A percentile compares a stretch with the other conserved stretches of the same genome.
These are phyloP conservation scores for Smittia sp. DNA, from an alignment of 2,888 invertebrate genomes.

Conservation along the genomic window DNA sequence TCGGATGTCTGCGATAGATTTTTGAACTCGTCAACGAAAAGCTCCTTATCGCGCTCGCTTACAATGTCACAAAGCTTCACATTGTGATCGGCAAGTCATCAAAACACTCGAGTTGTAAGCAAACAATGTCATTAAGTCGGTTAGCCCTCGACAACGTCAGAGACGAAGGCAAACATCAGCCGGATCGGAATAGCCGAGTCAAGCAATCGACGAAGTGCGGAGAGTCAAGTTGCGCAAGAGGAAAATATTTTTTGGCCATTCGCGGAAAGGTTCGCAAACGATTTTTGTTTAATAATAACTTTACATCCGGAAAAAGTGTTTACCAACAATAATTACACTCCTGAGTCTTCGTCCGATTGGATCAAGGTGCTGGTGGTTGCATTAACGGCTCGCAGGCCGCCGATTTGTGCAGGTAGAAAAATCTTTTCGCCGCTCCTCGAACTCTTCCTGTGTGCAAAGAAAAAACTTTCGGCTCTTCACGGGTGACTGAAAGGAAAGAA, in stretches of 20 bases:
- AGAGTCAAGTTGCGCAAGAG: conserved; percentile 40
- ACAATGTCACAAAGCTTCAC: too few relatives aligned
- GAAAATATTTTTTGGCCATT: conserved; percentile 28
- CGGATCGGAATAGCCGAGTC: conserved; percentile 13
- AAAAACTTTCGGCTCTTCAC: neutral
- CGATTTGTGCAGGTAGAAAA: conserved; percentile 31
- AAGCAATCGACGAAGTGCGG: neutral
- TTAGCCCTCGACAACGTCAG: neutral
- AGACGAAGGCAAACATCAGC: neutral
- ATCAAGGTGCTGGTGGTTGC: neutral
- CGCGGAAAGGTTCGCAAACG: conserved; percentile 5
- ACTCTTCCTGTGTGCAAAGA: conserved; percentile 12
- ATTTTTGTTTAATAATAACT: conserved; percentile 35
- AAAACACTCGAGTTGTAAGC: neutral
- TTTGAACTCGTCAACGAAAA: neutral
- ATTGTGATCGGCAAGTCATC: too few relatives aligned
- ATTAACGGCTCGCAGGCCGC: neutral
- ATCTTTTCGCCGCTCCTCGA: conserved; percentile 5
- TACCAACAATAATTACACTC: neutral
- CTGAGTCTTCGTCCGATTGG: neutral
- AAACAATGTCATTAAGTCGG: neutral
- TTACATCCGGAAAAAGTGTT: conserved; percentile 18
- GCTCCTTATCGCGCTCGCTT: neutral
- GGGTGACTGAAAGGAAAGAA: conserved; percentile 12
- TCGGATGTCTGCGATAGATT: conserved; percentile 31